Conservation (phyloP, 1,140 invertebrate genomes). For the Oedothorax gibbosus region DNA sequence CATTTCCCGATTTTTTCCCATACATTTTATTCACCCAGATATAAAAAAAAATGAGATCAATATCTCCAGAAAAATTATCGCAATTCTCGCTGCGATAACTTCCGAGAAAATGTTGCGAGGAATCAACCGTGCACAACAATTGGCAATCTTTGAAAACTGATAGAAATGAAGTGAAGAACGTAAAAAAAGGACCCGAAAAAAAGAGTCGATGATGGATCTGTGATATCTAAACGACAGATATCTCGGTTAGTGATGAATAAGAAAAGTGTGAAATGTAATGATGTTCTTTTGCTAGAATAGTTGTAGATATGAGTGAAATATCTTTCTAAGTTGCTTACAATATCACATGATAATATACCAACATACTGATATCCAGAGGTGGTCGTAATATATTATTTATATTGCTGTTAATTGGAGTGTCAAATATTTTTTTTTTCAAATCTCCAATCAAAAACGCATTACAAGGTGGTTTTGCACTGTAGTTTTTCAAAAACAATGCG, state of each 20-base stretch:
- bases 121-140: conserved; percentile 11
- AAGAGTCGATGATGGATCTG: conserved; percentile 19
- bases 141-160: background rate
- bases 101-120: conserved; percentile 1
- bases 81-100: conserved; percentile 32
- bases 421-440: no score
- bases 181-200: background rate
- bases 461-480: no score
- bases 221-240: conserved; percentile 15
- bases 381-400: no score
- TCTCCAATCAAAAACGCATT: no score
- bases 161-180: background rate
- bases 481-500: no score
- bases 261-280: background rate
- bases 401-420: no score
- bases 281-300: no score
- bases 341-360: no score
- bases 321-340: no score
- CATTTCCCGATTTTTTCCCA: conserved; percentile 32
- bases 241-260: conserved; percentile 3
- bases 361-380: no score
- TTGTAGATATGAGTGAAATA: no score
- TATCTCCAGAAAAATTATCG: conserved; percentile 12
- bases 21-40: background rate
- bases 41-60: background rate